These are phyloP conservation scores for Drosophila antonietae DNA, from an alignment of 2,888 invertebrate species.

Conservation along the genomic window DNA sequence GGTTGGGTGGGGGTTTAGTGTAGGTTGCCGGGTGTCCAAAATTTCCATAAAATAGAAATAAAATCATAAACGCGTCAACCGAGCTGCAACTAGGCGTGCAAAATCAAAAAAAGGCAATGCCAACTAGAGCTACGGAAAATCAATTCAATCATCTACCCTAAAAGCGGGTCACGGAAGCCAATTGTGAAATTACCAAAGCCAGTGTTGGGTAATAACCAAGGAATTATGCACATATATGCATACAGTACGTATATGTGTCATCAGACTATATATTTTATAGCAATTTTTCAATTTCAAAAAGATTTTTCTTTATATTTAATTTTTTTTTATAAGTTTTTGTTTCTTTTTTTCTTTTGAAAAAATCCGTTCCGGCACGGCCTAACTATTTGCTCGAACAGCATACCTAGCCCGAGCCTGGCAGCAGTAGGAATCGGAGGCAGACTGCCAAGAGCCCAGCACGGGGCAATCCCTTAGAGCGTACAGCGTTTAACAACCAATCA, in stretches of 20 bases:
- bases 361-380: slow-evolving; percentile 38
- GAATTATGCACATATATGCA: slow-evolving; percentile 14
- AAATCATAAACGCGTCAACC: slow-evolving; percentile 37
- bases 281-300: slow-evolving; percentile 30
- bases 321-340: neutral
- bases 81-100: slow-evolving; percentile 57
- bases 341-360: neutral
- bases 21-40: slow-evolving; percentile 33
- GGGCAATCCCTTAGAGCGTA: slow-evolving; percentile 34
- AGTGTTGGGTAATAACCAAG: slow-evolving; percentile 34
- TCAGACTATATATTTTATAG: slow-evolving; percentile 31
- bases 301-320: neutral
- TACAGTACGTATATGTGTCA: slow-evolving; percentile 30
- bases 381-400: slow-evolving; percentile 24
- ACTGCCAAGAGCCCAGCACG: slow-evolving; percentile 40
- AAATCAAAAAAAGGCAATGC: slow-evolving; percentile 17
- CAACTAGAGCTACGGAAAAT: slow-evolving; percentile 27
- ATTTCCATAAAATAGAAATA: slow-evolving; percentile 33
- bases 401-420: slow-evolving; percentile 44
- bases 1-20: slow-evolving; percentile 1
- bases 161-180: slow-evolving; percentile 70
- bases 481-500: slow-evolving; percentile 74
- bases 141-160: slow-evolving; percentile 33
- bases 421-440: slow-evolving; percentile 60
- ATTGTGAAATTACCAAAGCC: slow-evolving; percentile 31